Evolutionary conservation across 2,888 invertebrate genomes (phyloP).

Genomic region (Ophion ventricosus): DNA sequence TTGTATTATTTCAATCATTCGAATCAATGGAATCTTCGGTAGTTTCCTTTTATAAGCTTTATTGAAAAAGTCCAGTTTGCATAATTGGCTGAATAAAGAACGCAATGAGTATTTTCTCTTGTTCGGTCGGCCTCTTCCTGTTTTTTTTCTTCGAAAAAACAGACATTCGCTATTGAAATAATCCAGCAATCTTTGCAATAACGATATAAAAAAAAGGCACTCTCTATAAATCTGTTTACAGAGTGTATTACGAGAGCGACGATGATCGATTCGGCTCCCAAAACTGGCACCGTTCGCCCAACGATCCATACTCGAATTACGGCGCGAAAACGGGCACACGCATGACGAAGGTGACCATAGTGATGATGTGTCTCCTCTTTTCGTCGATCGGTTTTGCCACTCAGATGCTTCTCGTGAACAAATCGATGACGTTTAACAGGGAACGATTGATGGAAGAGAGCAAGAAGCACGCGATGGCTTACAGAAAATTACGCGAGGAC

Average conservation of each 20-base stretch:
- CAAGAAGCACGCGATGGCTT: slow-evolving; percentile 83
- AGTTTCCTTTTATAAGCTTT: no score
- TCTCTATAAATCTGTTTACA: slow-evolving; percentile 6
- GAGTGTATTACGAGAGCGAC: slow-evolving; percentile 51
- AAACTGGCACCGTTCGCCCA: neutral
- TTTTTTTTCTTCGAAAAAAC: no score
- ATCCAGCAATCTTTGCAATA: no score
- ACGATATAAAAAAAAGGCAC: neutral
- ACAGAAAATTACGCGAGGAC: slow-evolving; percentile 84
- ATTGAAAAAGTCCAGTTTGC: no score
- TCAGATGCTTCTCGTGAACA: slow-evolving; percentile 86
- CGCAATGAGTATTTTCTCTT: no score
- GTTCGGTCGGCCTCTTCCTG: no score
- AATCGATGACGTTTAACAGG: slow-evolving; percentile 84
- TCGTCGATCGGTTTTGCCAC: slow-evolving; percentile 86
- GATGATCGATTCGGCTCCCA: neutral
- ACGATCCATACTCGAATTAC: slow-evolving; percentile 84
- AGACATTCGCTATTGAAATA: no score
- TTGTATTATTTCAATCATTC: no score
- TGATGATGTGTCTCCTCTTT: slow-evolving; percentile 85
- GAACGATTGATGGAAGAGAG: slow-evolving; percentile 84
- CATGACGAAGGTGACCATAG: slow-evolving; percentile 87
- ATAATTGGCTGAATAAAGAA: no score
- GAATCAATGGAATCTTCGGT: no score
- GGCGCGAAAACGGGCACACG: slow-evolving; percentile 86